Evolutionary conservation across 2,888 invertebrate genomes (phyloP).

Genomic region (Pollenia amentaria): DNA sequence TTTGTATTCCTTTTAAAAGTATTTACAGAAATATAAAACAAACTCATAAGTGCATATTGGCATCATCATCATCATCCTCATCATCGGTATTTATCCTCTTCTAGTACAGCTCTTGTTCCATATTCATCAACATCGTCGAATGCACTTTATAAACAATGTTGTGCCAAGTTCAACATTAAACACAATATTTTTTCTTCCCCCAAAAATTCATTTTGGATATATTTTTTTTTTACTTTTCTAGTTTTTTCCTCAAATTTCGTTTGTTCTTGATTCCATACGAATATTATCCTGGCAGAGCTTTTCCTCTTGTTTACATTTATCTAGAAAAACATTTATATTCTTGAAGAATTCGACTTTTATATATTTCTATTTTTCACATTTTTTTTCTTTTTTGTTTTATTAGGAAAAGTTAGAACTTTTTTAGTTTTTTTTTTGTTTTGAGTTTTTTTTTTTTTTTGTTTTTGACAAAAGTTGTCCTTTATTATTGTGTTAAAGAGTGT

Average conservation of each 20-base stretch:
- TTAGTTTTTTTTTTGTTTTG: neutral
- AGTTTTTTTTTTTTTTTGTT: neutral
- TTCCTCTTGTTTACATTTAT: slow-evolving; percentile 63
- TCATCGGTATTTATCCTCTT: slow-evolving; percentile 16
- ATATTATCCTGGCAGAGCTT: slow-evolving; percentile 64
- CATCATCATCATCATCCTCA: slow-evolving; percentile 30
- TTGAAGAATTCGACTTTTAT: slow-evolving; percentile 33
- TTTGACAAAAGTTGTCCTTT: slow-evolving; percentile 29
- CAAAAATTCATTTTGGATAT: slow-evolving; percentile 16
- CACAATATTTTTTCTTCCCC: slow-evolving; percentile 58
- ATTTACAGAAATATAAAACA: neutral
- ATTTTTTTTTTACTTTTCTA: slow-evolving; percentile 7
- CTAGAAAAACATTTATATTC: slow-evolving; percentile 67
- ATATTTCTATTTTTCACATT: slow-evolving; percentile 25
- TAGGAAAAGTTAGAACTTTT: slow-evolving; percentile 40
- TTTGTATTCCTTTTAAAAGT: slow-evolving; percentile 49
- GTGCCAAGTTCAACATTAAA: slow-evolving; percentile 65
- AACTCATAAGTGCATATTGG: slow-evolving; percentile 45
- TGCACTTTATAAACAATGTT: slow-evolving; percentile 62
- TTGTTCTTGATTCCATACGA: slow-evolving; percentile 29
- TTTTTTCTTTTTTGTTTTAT: slow-evolving; percentile 50
- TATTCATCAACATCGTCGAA: slow-evolving; percentile 41
- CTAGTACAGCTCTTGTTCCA: neutral
- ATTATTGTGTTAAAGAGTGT: slow-evolving; percentile 1
- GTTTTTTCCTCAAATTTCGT: neutral